Conservation (phyloP, 2,888 invertebrate genomes). For the Encarsia formosa region DNA sequence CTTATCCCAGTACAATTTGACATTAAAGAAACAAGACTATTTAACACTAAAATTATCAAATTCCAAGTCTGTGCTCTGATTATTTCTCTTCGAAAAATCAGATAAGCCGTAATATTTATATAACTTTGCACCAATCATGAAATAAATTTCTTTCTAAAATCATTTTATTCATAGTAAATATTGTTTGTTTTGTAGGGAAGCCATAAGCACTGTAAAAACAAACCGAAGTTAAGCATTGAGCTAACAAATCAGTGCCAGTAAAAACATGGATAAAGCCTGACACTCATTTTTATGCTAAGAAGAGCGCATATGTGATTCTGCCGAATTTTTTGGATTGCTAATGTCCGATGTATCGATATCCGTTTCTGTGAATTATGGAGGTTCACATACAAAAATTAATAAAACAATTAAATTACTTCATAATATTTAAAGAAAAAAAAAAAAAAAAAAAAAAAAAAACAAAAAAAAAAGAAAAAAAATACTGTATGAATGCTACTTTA, state of each 20-base stretch:
- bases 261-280: constrained; percentile 34
- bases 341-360: constrained; percentile 39
- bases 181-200: constrained; percentile 37
- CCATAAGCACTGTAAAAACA: constrained; percentile 49
- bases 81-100: no score
- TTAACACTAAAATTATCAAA: no score
- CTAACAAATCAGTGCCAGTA: constrained; percentile 47
- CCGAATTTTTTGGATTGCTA: constrained; percentile 38
- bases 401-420: constrained; percentile 44
- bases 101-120: no score
- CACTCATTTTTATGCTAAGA: constrained; percentile 41
- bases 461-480: no score
- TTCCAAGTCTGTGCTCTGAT: no score
- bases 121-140: no score
- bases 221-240: constrained; percentile 46
- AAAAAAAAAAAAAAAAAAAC: no score
- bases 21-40: no score
- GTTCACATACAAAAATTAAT: constrained; percentile 34
- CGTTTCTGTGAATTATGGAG: constrained; percentile 35
- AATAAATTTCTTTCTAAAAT: no score
- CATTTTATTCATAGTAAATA: neutral
- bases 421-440: no score
- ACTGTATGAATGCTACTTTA: constrained; percentile 49
- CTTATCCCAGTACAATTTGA: no score
- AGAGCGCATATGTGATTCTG: constrained; percentile 36